Evolutionary conservation across 2,113 vertebrate genomes (phyloP).

Genomic region (Rafetus swinhoei): DNA sequence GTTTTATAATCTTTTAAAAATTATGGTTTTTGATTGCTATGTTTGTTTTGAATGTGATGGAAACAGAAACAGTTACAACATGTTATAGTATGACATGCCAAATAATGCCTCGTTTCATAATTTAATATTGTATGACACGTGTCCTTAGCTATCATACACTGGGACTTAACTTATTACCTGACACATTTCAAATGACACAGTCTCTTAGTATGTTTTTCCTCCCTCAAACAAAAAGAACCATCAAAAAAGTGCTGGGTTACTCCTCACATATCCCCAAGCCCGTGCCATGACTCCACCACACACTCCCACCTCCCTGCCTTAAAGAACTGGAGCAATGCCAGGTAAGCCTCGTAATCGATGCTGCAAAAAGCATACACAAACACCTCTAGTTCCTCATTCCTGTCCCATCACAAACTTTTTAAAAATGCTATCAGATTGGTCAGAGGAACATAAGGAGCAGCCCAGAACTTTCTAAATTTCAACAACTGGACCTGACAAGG

Average conservation of each 20-base stretch:
- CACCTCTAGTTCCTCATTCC: not conserved
- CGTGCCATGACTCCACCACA: too few species aligned
- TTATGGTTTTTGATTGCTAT: not conserved
- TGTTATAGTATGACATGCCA: not conserved
- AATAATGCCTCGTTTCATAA: not conserved
- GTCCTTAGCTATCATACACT: not conserved
- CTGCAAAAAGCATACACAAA: not conserved
- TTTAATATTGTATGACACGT: not conserved
- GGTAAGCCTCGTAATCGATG: not conserved
- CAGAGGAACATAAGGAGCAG: not conserved
- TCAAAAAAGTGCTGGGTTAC: not conserved
- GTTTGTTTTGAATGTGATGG: not conserved
- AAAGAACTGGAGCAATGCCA: too few species aligned
- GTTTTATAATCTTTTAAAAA: not conserved
- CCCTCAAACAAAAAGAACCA: not conserved
- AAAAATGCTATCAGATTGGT: not conserved
- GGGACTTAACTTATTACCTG: not conserved
- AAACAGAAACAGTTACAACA: not conserved
- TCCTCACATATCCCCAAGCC: not conserved
- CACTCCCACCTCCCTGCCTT: too few species aligned
- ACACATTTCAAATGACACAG: constrained; percentile 1
- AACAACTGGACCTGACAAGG: not conserved
- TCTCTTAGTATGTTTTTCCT: not conserved
- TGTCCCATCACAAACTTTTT: not conserved
- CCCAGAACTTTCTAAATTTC: not conserved